Evolutionary conservation across 37 sponge, comb jelly and placozoan species (phyloP), one percentile per base, ranked within the genome.

Genomic region (Spongia lamella): DNA sequence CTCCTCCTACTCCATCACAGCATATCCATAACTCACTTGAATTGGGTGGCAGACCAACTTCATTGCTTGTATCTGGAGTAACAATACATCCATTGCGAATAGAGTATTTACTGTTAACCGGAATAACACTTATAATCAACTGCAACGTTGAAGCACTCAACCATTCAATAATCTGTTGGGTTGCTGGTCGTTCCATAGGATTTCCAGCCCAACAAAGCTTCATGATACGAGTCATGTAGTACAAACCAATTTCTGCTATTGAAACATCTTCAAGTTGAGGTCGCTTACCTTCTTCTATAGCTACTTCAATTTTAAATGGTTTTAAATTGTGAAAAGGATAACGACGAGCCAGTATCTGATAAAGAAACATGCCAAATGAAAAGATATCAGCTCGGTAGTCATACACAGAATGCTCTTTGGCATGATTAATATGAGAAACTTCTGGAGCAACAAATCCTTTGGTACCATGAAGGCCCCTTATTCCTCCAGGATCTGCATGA

Each of bases 381-480:
- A 50, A 73, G 9, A 73, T 60, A 7, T 73, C 75, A 3, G 53
- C 75, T 39, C 25, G 3, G 61, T 1, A 62, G 9, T 54, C 53
- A 53, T 73, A 73, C 16, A 16, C 16, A 3, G 57, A 21, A 38
- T 11, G 7, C 3, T 3, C 35, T 3, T 65, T 32, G 17, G 3
- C 13, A 17, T 61, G 32, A 4, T 3, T 7, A 3, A 2, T 6
- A 4, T 7, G 35, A 4, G 13, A 31, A 4, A 73, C 53, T 7
- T 73, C 75, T 56, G 75, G 75, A 5, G 75, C 75, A 25, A 7
- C 49, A 43, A 70, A 79, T 6, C 80, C 80, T 37, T 1, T 1
- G 1, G 80, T 79, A 1, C 80, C 80, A 34, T 73, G 40, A 1
- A 67, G 27, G 1, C 80, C 80, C 39, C 34, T 69, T 13, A 79